Base-by-base conservation (phyloP, 2,888 invertebrate species). In the Leucophenga maculata region DNA sequence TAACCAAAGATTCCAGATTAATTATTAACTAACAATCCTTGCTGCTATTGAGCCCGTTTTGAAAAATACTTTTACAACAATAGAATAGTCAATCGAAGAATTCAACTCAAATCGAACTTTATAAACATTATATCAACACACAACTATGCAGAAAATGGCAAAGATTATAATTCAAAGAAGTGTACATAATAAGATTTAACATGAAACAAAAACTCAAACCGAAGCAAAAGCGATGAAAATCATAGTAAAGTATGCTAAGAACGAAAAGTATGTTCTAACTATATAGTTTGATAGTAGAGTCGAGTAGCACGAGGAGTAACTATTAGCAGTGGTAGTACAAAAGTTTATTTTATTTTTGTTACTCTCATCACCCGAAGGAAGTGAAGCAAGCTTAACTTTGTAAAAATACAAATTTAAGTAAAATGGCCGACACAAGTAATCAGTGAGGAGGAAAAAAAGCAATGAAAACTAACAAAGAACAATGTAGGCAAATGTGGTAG, bases 71-170 rank as follows among this genome's bases (percentile, higher is more conserved):
- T n/a, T n/a, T n/a, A n/a, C n/a, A n/a, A n/a, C n/a, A n/a, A 46
- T 46, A 14, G 6, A 80, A 77, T 82, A 80, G 82, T 82, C 79
- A 80, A 80, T 80, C 79, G 82, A 80, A 80, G 80, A 77, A 82
- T 80, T 80, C 77, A 80, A 82, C 55, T 55, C 3, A 55, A 18
- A 20, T 55, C 55, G 20, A 20, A 55, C 22, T 55, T n/a, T n/a
- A n/a, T n/a, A n/a, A n/a, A n/a, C n/a, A n/a, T n/a, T n/a, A n/a
- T 54, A 16, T 6, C 18, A 50, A 6, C n/a, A 57, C 55, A 57
- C 14, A 59, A 59, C 59, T 32, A 26, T 59, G 32, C 11, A 55
- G 60, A 16, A 44, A 44, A 39, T 55, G 18, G 44, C 16, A 62
- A 44, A 44, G 60, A 62, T 62, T 62, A 62, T 62, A 62, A 44